A percentile compares a stretch with the other conserved stretches of the same genome.
These are phyloP conservation scores for Flexamia atlantica DNA, from an alignment of 2,888 invertebrate species.

Conservation along the genomic window DNA sequence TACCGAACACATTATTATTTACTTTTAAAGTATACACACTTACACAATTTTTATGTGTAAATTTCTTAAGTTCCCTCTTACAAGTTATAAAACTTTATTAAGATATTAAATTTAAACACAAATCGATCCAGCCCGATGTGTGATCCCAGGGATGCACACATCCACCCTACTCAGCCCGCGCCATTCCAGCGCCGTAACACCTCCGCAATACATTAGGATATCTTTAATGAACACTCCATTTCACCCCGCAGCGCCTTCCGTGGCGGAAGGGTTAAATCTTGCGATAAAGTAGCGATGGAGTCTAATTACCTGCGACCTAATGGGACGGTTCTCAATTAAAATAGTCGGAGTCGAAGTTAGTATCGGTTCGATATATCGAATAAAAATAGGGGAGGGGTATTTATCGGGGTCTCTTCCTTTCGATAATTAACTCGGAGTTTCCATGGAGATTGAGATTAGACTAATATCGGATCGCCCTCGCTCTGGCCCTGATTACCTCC, in stretches of 20 bases:
- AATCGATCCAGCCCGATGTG: not conserved
- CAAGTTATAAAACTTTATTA: too few species aligned
- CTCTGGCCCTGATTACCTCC: not conserved
- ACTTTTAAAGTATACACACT: too few species aligned
- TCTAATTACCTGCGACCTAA: constrained; percentile 52
- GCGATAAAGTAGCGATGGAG: constrained; percentile 42
- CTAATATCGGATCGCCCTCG: constrained; percentile 51
- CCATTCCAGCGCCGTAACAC: constrained; percentile 4
- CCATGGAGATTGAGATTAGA: constrained; percentile 62
- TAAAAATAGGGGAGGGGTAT: constrained; percentile 47
- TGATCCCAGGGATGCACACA: not conserved
- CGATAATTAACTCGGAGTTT: constrained; percentile 64
- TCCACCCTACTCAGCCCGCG: too few species aligned
- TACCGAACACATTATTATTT: too few species aligned
- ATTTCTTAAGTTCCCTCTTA: too few species aligned
- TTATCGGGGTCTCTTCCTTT: constrained; percentile 63
- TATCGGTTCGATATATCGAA: constrained; percentile 39
- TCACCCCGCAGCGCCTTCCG: constrained; percentile 31
- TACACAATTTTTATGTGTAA: too few species aligned
- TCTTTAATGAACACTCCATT: constrained; percentile 57
- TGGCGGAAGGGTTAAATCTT: constrained; percentile 58
- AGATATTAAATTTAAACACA: not conserved
- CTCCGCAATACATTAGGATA: constrained; percentile 52
- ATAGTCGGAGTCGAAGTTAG: constrained; percentile 34
- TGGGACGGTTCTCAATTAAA: constrained; percentile 54